A percentile compares a stretch with the other conserved stretches of the same genome.
Conservation (phyloP, 2,113 vertebrate genomes). For the Tupaia tana region DNA sequence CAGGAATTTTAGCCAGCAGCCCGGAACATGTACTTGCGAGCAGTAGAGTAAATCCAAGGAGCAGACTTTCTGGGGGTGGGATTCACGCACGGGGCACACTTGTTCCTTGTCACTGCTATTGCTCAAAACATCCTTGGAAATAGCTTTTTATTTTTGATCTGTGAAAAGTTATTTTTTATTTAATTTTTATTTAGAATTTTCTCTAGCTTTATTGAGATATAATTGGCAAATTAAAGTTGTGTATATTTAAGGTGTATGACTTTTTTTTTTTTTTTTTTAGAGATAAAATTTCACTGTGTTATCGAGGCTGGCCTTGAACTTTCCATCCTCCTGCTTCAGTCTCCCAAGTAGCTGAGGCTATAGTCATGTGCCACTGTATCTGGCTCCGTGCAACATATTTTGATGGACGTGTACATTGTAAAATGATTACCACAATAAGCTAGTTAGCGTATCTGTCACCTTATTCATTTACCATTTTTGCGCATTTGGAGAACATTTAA, state of each 20-base stretch:
- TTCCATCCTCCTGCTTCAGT: no score
- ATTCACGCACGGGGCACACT: accelerated
- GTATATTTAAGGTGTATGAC: background rate
- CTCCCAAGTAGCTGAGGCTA: no score
- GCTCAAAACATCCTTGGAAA: background rate
- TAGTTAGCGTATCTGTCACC: background rate
- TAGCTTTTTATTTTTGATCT: background rate
- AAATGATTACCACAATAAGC: background rate
- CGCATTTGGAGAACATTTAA: background rate
- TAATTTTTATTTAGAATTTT: background rate
- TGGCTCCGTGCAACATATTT: background rate
- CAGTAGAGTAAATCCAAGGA: background rate
- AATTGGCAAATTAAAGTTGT: background rate
- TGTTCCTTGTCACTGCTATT: background rate
- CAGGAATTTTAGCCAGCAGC: background rate
- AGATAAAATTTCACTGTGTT: no score
- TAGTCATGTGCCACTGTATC: no score
- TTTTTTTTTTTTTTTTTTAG: no score
- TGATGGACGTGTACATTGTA: background rate
- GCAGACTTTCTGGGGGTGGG: background rate
- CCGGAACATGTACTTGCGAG: background rate
- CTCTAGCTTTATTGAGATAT: background rate
- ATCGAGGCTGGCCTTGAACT: no score
- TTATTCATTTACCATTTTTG: background rate
- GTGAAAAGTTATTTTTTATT: background rate